Evolutionary conservation across 2,888 invertebrate genomes (phyloP).

Genomic region (Mimas tiliae): DNA sequence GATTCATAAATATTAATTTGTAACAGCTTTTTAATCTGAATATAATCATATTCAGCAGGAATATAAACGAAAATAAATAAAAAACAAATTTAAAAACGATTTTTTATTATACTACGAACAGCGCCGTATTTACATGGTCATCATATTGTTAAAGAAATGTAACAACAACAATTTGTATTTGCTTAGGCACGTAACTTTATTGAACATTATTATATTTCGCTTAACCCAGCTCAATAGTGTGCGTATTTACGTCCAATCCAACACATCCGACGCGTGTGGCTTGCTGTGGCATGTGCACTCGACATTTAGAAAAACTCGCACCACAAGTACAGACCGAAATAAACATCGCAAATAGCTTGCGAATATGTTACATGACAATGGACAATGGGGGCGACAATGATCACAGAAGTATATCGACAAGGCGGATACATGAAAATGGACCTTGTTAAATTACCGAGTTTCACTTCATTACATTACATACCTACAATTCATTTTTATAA

Average conservation of each 20-base stretch:
- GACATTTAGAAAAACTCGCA: constrained; percentile 16
- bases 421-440: constrained; percentile 18
- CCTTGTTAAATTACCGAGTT: neutral
- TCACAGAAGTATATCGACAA: constrained; percentile 30
- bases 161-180: constrained; percentile 76
- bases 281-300: constrained; percentile 1
- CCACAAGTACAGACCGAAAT: neutral
- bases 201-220: constrained; percentile 58
- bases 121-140: constrained; percentile 83
- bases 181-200: constrained; percentile 79
- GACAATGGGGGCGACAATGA: constrained; percentile 33
- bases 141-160: constrained; percentile 84
- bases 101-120: constrained; percentile 83
- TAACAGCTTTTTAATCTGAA: neutral
- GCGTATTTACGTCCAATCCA: constrained; percentile 17
- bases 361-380: constrained; percentile 36
- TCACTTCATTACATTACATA: constrained; percentile 5
- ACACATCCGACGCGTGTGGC: neutral
- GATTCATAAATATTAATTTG: neutral
- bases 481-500: neutral
- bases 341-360: constrained; percentile 9
- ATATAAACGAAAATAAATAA: constrained; percentile 44
- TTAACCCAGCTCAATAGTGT: constrained; percentile 46
- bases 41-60: neutral
- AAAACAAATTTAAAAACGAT: constrained; percentile 76